Conservation (phyloP, 2,797 vertebrate species). For the Helarctos malayanus region DNA sequence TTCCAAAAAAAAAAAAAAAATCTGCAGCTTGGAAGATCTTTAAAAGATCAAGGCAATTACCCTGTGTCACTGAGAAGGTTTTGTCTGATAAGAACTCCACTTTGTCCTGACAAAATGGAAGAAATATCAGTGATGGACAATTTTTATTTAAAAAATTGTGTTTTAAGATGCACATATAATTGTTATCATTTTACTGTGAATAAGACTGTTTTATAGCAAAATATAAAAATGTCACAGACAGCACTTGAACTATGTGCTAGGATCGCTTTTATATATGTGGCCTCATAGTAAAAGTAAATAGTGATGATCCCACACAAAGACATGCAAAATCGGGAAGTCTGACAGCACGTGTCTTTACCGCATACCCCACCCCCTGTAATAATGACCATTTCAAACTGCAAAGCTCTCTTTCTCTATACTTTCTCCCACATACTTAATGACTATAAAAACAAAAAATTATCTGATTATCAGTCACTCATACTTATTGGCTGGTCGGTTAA, state of each 20-base stretch:
- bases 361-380: background rate
- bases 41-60: background rate
- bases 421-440: background rate
- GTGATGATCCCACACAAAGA: background rate
- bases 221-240: background rate
- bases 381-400: background rate
- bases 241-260: background rate
- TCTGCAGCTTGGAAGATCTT: background rate
- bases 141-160: background rate
- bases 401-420: background rate
- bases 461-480: background rate
- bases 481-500: background rate
- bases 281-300: background rate
- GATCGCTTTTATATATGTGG: background rate
- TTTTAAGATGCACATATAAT: background rate
- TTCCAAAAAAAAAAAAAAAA: background rate
- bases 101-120: background rate
- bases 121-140: background rate
- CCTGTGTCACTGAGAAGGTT: background rate
- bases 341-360: background rate
- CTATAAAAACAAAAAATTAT: background rate
- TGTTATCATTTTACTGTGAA: background rate
- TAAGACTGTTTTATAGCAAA: conserved; percentile 19
- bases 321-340: background rate
- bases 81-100: background rate